Evolutionary conservation across 2,113 vertebrate species (phyloP).

Genomic region (Castor canadensis): DNA sequence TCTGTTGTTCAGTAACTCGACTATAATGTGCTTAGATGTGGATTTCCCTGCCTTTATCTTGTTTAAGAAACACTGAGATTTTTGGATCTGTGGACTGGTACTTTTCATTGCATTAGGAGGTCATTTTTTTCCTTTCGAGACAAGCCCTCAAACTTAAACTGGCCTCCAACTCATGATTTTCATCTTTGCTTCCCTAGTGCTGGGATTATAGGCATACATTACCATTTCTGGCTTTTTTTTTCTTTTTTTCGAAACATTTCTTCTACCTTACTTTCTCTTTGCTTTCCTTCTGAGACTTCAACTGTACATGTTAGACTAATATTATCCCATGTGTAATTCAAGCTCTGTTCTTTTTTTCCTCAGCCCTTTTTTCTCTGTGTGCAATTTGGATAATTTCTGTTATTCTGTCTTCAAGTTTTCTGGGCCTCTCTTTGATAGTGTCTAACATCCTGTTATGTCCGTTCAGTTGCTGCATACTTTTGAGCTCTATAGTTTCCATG

Average conservation of each 20-base stretch:
- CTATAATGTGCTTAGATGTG: no score
- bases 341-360: no score
- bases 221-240: no score
- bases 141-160: no score
- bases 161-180: no score
- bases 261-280: background rate
- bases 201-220: no score
- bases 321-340: background rate
- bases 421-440: background rate
- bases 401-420: background rate
- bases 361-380: background rate
- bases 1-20: background rate
- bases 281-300: conserved; percentile 8
- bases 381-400: background rate
- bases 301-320: background rate
- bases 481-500: background rate
- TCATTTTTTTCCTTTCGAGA: no score
- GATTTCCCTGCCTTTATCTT: conserved; percentile 23
- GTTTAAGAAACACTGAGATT: background rate
- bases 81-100: background rate
- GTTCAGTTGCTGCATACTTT: background rate
- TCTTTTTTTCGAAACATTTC: background rate
- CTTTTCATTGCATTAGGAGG: background rate
- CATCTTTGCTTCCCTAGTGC: no score
- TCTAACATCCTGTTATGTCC: background rate